A percentile compares a stretch with the other conserved stretches of the same genome.
These are phyloP conservation scores for Lethenteron reissneri DNA, from an alignment of 2,113 vertebrate genomes.

Conservation along the genomic window DNA sequence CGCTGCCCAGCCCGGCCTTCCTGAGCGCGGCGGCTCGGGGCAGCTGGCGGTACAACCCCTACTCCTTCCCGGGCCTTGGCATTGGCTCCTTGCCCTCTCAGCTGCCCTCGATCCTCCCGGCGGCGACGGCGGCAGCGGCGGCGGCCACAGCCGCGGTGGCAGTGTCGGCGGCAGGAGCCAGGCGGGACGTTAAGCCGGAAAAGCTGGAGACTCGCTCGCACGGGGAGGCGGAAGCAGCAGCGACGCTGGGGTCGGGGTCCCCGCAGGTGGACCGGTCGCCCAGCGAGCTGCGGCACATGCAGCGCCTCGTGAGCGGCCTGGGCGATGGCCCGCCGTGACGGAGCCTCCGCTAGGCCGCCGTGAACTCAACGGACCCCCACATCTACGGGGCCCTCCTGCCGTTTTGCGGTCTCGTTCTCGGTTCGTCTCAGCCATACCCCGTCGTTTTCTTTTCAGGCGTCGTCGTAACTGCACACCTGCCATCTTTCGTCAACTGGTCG, in stretches of 20 bases:
- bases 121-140: constrained; percentile 25
- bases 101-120: constrained; percentile 39
- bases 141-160: constrained; percentile 31
- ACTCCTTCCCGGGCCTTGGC: constrained; percentile 34
- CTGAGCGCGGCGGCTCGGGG: constrained; percentile 55
- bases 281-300: constrained; percentile 83
- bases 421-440: no score
- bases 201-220: constrained; percentile 17
- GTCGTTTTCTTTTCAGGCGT: no score
- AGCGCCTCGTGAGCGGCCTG: constrained; percentile 78
- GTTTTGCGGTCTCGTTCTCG: no score
- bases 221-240: constrained; percentile 63
- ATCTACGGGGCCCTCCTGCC: no score
- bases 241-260: constrained; percentile 35
- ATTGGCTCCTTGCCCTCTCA: constrained; percentile 27
- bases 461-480: no score
- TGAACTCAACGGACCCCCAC: no score
- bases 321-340: constrained; percentile 10
- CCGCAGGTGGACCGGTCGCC: constrained; percentile 57
- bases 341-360: no score
- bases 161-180: constrained; percentile 42
- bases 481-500: no score
- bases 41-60: constrained; percentile 78
- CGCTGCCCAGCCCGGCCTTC: constrained; percentile 60
- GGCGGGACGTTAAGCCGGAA: constrained; percentile 29